These are phyloP conservation scores for Aphelenchoides bicaudatus DNA, from an alignment of 2,888 invertebrate genomes.

Conservation along the genomic window DNA sequence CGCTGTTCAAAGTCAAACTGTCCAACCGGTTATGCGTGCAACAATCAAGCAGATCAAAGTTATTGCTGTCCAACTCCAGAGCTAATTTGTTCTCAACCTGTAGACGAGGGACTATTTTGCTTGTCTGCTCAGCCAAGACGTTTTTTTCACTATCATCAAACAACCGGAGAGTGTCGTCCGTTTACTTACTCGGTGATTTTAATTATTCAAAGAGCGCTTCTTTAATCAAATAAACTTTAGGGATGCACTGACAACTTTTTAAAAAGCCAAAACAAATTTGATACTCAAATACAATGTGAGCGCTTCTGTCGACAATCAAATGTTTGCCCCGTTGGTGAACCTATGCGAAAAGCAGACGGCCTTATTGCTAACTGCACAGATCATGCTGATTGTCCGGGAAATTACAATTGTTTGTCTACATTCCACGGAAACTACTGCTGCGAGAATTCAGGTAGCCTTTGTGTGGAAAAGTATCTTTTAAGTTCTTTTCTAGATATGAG, in stretches of 20 bases:
- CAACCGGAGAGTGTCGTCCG: constrained; percentile 24
- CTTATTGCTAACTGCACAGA: constrained; percentile 25
- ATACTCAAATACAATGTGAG: constrained; percentile 19
- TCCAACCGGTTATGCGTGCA: constrained; percentile 30
- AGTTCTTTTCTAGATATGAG: constrained; percentile 7
- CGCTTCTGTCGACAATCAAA: constrained; percentile 14
- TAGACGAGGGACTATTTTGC: constrained; percentile 23
- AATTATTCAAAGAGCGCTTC: too few relatives aligned
- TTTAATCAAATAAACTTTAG: too few relatives aligned
- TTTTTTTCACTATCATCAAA: constrained; percentile 27
- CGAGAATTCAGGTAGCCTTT: constrained; percentile 21
- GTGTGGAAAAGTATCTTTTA: not conserved
- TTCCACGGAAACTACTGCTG: constrained; percentile 29
- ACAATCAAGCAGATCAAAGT: constrained; percentile 27
- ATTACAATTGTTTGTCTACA: constrained; percentile 24
- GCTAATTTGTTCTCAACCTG: constrained; percentile 23
- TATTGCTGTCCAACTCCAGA: constrained; percentile 32
- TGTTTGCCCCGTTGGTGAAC: constrained; percentile 27
- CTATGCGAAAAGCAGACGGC: constrained; percentile 24
- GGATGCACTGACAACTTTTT: too few relatives aligned
- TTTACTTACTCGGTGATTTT: constrained; percentile 34
- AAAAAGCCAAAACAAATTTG: constrained; percentile 35
- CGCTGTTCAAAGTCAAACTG: constrained; percentile 22
- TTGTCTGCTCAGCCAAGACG: constrained; percentile 20
- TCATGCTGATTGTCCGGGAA: constrained; percentile 18